These are phyloP conservation scores for Orthosia incerta DNA, from an alignment of 2,888 invertebrate genomes.

Conservation along the genomic window DNA sequence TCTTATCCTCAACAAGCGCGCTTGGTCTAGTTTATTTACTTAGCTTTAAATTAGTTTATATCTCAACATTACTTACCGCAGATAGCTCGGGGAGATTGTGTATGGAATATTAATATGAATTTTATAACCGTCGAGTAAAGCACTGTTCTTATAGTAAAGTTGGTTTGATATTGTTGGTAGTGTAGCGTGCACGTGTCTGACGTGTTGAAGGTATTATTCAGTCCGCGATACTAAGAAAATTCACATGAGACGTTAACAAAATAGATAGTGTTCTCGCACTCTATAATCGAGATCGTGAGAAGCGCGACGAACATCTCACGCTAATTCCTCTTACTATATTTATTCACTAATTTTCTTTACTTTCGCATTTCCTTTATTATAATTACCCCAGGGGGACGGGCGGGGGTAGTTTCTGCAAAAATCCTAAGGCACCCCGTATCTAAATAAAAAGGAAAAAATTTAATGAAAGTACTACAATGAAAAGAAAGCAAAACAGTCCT, in stretches of 20 bases:
- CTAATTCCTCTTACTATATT: slow-evolving; percentile 36
- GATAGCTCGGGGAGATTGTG: slow-evolving; percentile 37
- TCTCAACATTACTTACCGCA: slow-evolving; percentile 48
- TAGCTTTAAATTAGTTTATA: slow-evolving; percentile 29
- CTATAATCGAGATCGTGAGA: slow-evolving; percentile 51
- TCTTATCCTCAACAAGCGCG: not conserved
- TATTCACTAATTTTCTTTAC: slow-evolving; percentile 23
- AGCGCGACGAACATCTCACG: slow-evolving; percentile 24
- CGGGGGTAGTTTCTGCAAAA: no score
- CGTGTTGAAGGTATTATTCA: slow-evolving; percentile 59
- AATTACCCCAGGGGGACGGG: slow-evolving; percentile 14
- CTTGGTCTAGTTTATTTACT: slow-evolving; percentile 13
- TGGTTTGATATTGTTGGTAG: slow-evolving; percentile 33
- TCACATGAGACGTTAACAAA: slow-evolving; percentile 61
- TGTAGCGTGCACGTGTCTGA: slow-evolving; percentile 32
- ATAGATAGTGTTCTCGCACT: slow-evolving; percentile 46
- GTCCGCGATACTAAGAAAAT: slow-evolving; percentile 63
- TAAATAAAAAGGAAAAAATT: slow-evolving; percentile 58
- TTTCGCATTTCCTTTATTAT: slow-evolving; percentile 23
- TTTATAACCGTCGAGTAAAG: slow-evolving; percentile 28
- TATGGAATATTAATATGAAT: slow-evolving; percentile 42
- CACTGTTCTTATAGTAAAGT: slow-evolving; percentile 34
- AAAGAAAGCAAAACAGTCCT: slow-evolving; percentile 67
- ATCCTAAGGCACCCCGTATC: slow-evolving; percentile 20
- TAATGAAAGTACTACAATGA: slow-evolving; percentile 67